Conservation (phyloP, 2,888 invertebrate genomes). For the Cartodere bifasciata region DNA sequence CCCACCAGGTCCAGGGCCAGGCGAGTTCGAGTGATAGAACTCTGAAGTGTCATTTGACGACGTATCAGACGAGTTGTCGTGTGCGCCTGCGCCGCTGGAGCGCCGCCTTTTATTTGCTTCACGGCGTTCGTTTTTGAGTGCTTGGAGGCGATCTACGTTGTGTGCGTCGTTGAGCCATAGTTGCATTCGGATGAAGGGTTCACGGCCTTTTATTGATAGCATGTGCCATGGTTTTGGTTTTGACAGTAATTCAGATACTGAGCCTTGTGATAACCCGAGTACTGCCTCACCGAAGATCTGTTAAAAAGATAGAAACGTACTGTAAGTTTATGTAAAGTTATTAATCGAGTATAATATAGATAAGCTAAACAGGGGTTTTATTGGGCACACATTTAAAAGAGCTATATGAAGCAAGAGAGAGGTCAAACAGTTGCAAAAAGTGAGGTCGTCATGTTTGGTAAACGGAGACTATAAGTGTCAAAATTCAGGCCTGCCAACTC, state of each 20-base stretch:
- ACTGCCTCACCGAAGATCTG: constrained; percentile 95
- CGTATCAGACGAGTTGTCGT: constrained; percentile 79
- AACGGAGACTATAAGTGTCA: too few species aligned
- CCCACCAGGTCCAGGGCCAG: constrained; percentile 71
- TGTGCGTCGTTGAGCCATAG: constrained; percentile 92
- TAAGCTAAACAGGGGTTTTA: too few species aligned
- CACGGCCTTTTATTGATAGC: constrained; percentile 94
- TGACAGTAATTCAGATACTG: constrained; percentile 91
- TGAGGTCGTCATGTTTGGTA: too few species aligned
- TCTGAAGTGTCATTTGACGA: constrained; percentile 82
- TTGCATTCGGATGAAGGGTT: constrained; percentile 94
- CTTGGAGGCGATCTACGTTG: constrained; percentile 86
- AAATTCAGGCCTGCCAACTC: too few species aligned
- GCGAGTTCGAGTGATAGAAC: constrained; percentile 75
- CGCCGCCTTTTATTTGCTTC: constrained; percentile 85
- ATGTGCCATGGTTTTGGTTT: constrained; percentile 99
- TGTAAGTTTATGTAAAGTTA: too few species aligned
- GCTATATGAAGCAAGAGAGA: too few species aligned
- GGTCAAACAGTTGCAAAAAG: too few species aligned
- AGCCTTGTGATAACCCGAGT: constrained; percentile 89
- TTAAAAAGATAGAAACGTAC: constrained; percentile 27
- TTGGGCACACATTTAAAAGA: too few species aligned
- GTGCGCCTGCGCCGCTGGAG: constrained; percentile 66
- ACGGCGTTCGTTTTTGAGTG: constrained; percentile 77
- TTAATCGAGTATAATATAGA: too few species aligned